Evolutionary conservation across 2,888 invertebrate species (phyloP), one percentile per base, ranked within the genome.

Genomic region (Empis stercorea): DNA sequence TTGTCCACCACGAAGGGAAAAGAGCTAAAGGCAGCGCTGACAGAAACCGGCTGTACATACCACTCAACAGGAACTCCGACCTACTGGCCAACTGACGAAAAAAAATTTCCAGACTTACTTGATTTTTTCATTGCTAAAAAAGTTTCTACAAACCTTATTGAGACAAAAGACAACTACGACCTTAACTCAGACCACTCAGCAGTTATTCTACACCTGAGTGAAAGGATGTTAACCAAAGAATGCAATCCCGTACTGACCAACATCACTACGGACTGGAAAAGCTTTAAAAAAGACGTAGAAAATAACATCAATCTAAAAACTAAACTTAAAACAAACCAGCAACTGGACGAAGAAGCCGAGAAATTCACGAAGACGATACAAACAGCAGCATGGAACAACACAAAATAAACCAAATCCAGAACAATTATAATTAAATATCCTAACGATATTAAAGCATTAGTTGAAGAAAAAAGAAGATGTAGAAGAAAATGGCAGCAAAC

Each of bases 131-230:
- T 47, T 10, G 20, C 16, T 16, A 36, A 14, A 32, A 41, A 32
- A 20, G 15, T 46, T 16, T 10, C 46, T 15, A 11, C 7, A 11
- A 20, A 16, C 5, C 5, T 16, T 34, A 11, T 34, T 13, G 15
- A 46, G 6, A 20, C 32, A 16, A 16, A 13, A 7, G 30, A 23
- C 6, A 13, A n/a, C 13, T 17, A 46, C 20, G 46, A 46, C 10
- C 27, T 46, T 16, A 41, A 16, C 34, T 46, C 46, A 13, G 41
- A 41, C 23, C 41, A 46, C 20, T 30, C 41, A 5, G 41, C 46
- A 9, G 37, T 37, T n/a, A n/a, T 37, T 3, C 3, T 37, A 14
- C 9, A 10, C 3, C 10, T 37, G 9, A 14, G 10, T 4, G 37
- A n/a, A 14, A 37, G 10, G 4, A 14, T 37, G 7, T 9, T 37